These are phyloP conservation scores for Drosophila littoralis DNA, from an alignment of 1,140 invertebrate species.

Conservation along the genomic window DNA sequence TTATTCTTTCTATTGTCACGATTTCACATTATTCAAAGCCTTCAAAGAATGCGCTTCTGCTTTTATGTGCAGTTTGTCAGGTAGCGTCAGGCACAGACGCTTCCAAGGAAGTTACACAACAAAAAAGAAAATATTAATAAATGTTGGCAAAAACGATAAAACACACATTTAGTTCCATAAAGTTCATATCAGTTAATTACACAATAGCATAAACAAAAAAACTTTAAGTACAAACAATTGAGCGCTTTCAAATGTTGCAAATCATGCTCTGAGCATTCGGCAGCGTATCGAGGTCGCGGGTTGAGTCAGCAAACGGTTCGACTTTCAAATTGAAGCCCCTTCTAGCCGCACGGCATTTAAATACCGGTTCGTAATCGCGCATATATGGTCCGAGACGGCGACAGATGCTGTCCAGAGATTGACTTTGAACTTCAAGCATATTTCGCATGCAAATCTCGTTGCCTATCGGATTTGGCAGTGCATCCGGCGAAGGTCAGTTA, in stretches of 20 bases:
- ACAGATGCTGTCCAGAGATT: conserved; percentile 5
- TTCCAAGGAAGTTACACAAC: background rate
- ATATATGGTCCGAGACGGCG: background rate
- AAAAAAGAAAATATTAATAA: background rate
- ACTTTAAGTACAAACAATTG: background rate
- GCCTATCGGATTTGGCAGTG: background rate
- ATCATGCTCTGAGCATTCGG: conserved; percentile 22
- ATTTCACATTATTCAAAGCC: conserved; percentile 4
- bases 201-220: background rate
- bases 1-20: conserved; percentile 21
- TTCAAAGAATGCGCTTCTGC: conserved; percentile 3
- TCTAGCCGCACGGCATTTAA: conserved; percentile 12
- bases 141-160: background rate
- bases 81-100: background rate
- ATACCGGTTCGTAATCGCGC: conserved; percentile 23
- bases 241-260: conserved; percentile 30
- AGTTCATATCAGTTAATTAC: conserved; percentile 6
- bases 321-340: conserved; percentile 39
- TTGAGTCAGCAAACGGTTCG: conserved; percentile 36
- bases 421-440: conserved; percentile 49
- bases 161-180: background rate
- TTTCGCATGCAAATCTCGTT: conserved; percentile 1
- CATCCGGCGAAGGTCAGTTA: conserved; percentile 4
- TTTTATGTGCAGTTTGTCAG: conserved; percentile 2
- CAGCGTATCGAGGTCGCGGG: conserved; percentile 30